Conservation (phyloP, 2,113 vertebrate species). For the Typhlomys cinereus region DNA sequence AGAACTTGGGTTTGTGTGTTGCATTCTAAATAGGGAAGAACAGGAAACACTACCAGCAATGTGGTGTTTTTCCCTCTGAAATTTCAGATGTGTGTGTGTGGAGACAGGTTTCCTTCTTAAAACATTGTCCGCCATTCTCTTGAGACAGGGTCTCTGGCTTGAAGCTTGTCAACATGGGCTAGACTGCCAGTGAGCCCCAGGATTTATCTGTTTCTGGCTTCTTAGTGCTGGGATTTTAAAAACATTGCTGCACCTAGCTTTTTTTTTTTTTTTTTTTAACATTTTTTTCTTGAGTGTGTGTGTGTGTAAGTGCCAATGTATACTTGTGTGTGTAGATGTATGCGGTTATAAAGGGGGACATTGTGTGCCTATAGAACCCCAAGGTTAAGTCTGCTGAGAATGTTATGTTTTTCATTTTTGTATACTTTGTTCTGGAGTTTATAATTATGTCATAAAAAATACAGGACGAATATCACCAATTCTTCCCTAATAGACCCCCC, state of each 20-base stretch:
- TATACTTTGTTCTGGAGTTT: background rate
- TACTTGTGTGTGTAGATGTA: no score
- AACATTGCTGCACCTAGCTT: no score
- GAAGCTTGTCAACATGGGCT: no score
- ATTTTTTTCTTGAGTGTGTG: no score
- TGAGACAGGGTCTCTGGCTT: background rate
- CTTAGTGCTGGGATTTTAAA: background rate
- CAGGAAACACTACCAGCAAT: background rate
- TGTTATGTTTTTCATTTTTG: no score
- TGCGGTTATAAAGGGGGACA: no score
- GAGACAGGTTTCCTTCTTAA: background rate
- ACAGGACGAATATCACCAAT: background rate
- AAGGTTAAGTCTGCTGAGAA: no score
- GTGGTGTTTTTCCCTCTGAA: background rate
- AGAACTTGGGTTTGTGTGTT: background rate
- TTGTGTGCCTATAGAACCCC: no score
- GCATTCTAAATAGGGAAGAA: background rate
- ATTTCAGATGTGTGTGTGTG: background rate
- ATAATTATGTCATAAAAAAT: background rate
- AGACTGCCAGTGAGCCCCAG: no score
- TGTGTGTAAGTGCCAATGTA: no score
- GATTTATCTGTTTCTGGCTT: background rate
- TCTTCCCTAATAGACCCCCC: background rate
- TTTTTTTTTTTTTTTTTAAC: no score
- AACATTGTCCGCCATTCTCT: background rate